These are phyloP conservation scores for Drosophila meridiana DNA, from an alignment of 2,888 invertebrate species.

Conservation along the genomic window DNA sequence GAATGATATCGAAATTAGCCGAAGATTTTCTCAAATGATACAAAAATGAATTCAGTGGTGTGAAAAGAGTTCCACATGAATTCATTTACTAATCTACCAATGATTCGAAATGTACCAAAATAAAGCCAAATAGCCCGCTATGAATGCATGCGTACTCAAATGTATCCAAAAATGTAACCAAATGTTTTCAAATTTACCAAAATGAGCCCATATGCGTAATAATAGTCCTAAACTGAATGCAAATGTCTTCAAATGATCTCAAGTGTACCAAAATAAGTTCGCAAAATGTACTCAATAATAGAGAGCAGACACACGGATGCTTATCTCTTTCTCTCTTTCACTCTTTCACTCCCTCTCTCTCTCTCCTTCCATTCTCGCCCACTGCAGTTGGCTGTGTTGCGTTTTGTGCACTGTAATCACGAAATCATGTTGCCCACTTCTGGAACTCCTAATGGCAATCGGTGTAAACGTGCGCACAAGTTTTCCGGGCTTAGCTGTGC, in stretches of 20 bases:
- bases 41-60: no score
- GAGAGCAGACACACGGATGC: background rate
- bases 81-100: no score
- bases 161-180: background rate
- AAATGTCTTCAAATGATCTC: background rate
- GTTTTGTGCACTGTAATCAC: slow-evolving; percentile 71
- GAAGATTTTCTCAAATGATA: no score
- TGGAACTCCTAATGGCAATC: slow-evolving; percentile 78
- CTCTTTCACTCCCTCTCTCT: background rate
- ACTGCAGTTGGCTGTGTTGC: slow-evolving; percentile 31
- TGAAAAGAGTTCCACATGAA: no score
- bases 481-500: slow-evolving; percentile 44
- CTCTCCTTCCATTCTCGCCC: background rate
- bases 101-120: no score
- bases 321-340: background rate
- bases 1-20: no score
- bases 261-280: background rate
- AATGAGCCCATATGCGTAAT: background rate
- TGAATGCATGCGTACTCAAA: no score
- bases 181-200: background rate
- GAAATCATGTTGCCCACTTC: slow-evolving; percentile 80
- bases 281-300: background rate
- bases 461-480: slow-evolving; percentile 75
- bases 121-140: no score
- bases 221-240: background rate